Evolutionary conservation across 2,797 vertebrate genomes (phyloP), one percentile per base, ranked within the genome.

Genomic region (Sebastes elongatus): DNA sequence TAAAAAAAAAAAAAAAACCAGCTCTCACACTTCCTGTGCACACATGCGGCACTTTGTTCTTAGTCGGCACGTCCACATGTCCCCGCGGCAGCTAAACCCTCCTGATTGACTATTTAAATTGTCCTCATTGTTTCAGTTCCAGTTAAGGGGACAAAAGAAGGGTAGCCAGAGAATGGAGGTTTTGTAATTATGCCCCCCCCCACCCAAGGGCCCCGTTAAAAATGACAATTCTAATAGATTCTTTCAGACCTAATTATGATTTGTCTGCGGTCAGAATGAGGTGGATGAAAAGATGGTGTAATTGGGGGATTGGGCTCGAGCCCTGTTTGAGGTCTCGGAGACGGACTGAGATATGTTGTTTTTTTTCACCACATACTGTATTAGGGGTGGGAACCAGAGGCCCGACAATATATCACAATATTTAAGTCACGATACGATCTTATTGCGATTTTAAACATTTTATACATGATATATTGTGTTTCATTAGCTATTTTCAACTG

Each of bases 211-310:
- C 90, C 88, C 89, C 10, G 88, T 95, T 95, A 93, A 93, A 94
- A 93, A 93, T 94, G 94, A 93, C 94, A 94, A 91, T 94, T 87
- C 91, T 95, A 95, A 96, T 94, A 89, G 94, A 93, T 88, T 93
- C 93, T 92, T 95, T 95, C 93, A 93, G 92, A 89, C 91, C 93
- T 95, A 93, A 95, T 96, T 95, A 95, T 92, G 92, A 95, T 95
- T 94, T 93, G 93, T 95, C 94, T 94, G 91, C 78, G 76, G 90
- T 85, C 28, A 60, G 88, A 93, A 91, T 88, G 88, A 92, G 88
- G 86, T 87, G 91, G 92, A 94, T 94, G 86, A 94, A 94, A 94
- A 94, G 87, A 86, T 25, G 56, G 70, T 78, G 88, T 94, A 95
- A 96, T 95, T 95, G 92, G 88, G 88, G 89, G 86, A 89, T 86